phyloP scores from a whole-genome alignment of 2,888 invertebrate species.

The Scaptomyza parva region DNA sequence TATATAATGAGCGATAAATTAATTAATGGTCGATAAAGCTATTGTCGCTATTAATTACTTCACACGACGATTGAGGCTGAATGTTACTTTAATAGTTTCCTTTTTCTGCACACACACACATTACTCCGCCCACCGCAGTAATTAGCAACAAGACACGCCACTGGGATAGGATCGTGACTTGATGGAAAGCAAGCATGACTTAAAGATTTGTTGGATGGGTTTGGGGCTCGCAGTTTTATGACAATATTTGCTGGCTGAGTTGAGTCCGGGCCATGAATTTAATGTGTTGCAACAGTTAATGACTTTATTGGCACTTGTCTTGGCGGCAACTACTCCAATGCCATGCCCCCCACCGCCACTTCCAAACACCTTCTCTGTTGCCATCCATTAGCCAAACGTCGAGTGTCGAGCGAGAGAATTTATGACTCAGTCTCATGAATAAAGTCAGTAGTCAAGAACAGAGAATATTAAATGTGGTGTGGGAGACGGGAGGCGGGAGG shows the following conservation, averaged over 20 bases:
- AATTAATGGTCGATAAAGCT: constrained; percentile 75
- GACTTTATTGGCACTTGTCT: constrained; percentile 74
- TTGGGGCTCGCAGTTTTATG: constrained; percentile 59
- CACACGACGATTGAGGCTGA: constrained; percentile 33
- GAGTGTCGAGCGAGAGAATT: constrained; percentile 41
- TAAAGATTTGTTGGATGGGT: constrained; percentile 18
- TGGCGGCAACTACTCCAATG: constrained; percentile 21
- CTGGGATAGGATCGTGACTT: constrained; percentile 16
- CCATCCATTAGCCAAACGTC: constrained; percentile 40
- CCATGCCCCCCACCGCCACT: background rate
- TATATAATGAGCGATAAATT: constrained; percentile 69
- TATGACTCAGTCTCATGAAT: constrained; percentile 67
- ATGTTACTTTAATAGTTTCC: constrained; percentile 62
- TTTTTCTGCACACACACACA: constrained; percentile 6
- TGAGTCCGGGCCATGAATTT: constrained; percentile 55
- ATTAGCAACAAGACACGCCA: constrained; percentile 58
- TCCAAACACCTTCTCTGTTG: background rate
- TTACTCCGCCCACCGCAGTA: constrained; percentile 28
- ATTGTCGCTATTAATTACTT: constrained; percentile 73
- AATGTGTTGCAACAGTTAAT: constrained; percentile 77
- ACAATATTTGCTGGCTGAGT: constrained; percentile 51
- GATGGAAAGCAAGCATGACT: constrained; percentile 8
- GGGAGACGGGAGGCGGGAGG: no score
- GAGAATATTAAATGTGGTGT: no score
- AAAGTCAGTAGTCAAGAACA: constrained; percentile 41